Base-by-base conservation (phyloP, 2,113 vertebrate species). In the Ptilorrhoa leucosticta region DNA sequence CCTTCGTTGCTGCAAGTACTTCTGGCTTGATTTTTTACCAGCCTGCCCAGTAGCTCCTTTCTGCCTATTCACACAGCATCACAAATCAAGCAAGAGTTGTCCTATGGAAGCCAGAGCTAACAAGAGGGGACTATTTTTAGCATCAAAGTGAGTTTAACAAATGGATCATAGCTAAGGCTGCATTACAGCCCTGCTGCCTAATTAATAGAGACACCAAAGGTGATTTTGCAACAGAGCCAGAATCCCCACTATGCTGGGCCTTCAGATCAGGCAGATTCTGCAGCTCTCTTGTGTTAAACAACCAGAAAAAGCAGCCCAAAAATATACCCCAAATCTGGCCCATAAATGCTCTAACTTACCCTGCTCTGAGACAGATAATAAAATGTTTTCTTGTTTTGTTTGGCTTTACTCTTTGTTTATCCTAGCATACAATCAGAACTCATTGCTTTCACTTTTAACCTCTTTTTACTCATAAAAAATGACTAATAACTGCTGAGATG, bases 51-150 rank as follows among this genome's bases (percentile, higher is more conserved):
- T 47, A 76, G 17, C 82, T 85, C 35, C 33, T 72, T 69, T 78
- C 87, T 94, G 21, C 26, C 87, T 63, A 28, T 83, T 91, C 94
- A 87, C 48, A 71, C 23, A 68, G 77, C 37, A 48, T 16, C 71
- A 77, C 77, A 84, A 81, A 92, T 72, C 75, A 89, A 87, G 65
- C 19, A 26, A 48, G 87, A 94, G 35, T 37, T 71, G 72, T 79
- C 72, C 91, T 60, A 0, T 15, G 3, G 16, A 94, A 94, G 69
- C 24, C 83, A 87, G 37, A 48, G 72, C 51, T 92, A 92, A 90
- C 66, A 87, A 87, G 81, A 96, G 31, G 64, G 61, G 37, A 22
- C 63, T 97, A 93, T 93, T 95, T 97, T 96, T 94, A 95, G 88
- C 82, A 51, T 85, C 91, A 77, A 94, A 84, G 93, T 69, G 80